phyloP scores from a whole-genome alignment of 2,797 vertebrate species.

The Sebastes hopkinsi region DNA sequence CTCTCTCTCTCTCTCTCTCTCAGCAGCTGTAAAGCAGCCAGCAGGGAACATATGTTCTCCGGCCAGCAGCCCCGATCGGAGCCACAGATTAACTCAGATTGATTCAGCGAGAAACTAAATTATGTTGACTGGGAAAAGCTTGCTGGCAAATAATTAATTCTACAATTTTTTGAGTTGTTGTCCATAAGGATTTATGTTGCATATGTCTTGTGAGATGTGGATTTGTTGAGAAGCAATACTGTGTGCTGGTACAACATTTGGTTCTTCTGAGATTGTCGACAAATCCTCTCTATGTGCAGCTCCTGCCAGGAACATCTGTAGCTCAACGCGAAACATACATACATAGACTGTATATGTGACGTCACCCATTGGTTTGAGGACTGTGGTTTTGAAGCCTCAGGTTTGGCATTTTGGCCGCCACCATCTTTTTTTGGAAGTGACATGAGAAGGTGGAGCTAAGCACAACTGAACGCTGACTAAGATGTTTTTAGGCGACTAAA shows the following conservation, averaged over 20 bases:
- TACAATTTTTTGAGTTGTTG: conserved; percentile 18
- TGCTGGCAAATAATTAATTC: conserved; percentile 45
- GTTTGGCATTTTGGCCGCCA: rapidly evolving
- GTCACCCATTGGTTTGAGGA: too few species aligned
- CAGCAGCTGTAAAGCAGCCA: conserved; percentile 51
- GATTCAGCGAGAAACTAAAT: conserved; percentile 43
- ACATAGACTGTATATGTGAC: too few species aligned
- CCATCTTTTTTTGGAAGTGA: too few species aligned
- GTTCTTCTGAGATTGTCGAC: background rate
- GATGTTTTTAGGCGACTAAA: too few species aligned
- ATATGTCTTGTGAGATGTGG: conserved; percentile 8
- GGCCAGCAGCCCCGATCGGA: conserved; percentile 41
- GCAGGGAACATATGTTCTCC: conserved; percentile 51
- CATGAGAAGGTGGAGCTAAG: too few species aligned
- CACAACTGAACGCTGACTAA: rapidly evolving
- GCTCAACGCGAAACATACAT: background rate
- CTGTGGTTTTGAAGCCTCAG: too few species aligned
- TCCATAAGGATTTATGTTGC: conserved; percentile 35
- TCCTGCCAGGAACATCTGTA: background rate
- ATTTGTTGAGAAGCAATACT: conserved; percentile 6
- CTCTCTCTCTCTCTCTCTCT: background rate
- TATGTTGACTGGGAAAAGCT: conserved; percentile 24
- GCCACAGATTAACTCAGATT: conserved; percentile 63
- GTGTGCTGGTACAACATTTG: background rate
- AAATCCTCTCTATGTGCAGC: background rate